Base-by-base conservation (phyloP, 2,888 invertebrate genomes). In the Meliscaeva auricollis region DNA sequence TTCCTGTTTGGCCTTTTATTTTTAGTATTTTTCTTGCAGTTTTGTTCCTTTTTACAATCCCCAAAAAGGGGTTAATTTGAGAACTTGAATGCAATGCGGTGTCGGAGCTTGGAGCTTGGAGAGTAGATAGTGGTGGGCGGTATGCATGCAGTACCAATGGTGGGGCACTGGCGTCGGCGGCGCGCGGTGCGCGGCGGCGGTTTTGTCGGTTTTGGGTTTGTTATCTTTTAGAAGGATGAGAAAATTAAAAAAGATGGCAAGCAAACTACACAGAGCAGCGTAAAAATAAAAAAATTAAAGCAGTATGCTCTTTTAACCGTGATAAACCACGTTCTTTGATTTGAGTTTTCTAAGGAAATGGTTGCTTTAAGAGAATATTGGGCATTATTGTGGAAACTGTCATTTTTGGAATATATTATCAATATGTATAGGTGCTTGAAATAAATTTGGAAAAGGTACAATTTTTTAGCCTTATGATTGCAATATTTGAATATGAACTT, bases 51-150 rank as follows among this genome's bases (percentile, higher is more conserved):
- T 73, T 64, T 69, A 44, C 41, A 70, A 80, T 75, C 58, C 80
- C 52, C 62, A 54, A 68, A 73, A 85, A 4, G 69, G 85, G 54
- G 84, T 81, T 85, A 85, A 85, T 85, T 85, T 81, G 72, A 77
- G 77, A 85, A 81, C 85, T 81, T 85, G 76, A 73, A 73, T 77
- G 68, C 66, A 81, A 50, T 56, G 74, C 20, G 30, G 52, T 66
- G 32, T 50, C 13, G 7, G 48, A 52, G 17, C 17, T 48, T 11
- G 11, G 46, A 50, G 15, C n/a, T n/a, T n/a, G n/a, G n/a, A n/a
- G n/a, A n/a, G n/a, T n/a, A n/a, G n/a, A n/a, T 22, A 35, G 66
- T 22, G 35, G 54, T 20, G 44, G 46, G 32, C 3, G 32, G 54
- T 7, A 17, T 60, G 60, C 41, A 44, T 5, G 1, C 35, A 4